Percentiles rank a stretch among this genome's conserved stretches.
Evolutionary conservation across 2,797 vertebrate species (phyloP).

Genomic region (Enteromius argenteus): DNA sequence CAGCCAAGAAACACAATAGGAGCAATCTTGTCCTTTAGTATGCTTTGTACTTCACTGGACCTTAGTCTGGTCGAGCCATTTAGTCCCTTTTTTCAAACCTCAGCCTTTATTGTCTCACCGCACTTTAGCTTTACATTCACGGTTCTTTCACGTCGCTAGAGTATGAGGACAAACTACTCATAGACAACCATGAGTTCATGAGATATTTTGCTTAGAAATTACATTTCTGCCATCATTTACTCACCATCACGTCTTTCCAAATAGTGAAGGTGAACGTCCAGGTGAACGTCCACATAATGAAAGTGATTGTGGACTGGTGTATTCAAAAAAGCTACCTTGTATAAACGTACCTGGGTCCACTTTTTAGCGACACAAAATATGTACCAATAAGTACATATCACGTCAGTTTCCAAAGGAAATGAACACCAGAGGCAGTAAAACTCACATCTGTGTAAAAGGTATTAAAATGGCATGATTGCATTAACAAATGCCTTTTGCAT

Average conservation of each 20-base stretch:
- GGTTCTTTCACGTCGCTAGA: neutral
- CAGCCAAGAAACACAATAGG: conserved; percentile 69
- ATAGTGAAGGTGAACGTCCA: neutral
- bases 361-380: no score
- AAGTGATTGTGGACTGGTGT: neutral
- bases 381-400: no score
- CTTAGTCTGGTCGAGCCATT: conserved; percentile 75
- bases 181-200: neutral
- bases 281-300: neutral
- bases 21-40: conserved; percentile 81
- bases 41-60: conserved; percentile 78
- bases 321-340: no score
- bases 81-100: conserved; percentile 67
- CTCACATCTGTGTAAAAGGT: no score
- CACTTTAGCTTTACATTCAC: conserved; percentile 14
- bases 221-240: neutral
- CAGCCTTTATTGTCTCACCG: conserved; percentile 70
- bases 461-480: no score
- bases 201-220: neutral
- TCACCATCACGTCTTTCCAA: neutral
- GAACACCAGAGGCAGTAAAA: no score
- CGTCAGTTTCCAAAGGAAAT: no score
- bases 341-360: no score
- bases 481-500: no score
- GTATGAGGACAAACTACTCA: neutral